phyloP scores from a whole-genome alignment of 1,140 invertebrate species.

The Delia radicum region DNA sequence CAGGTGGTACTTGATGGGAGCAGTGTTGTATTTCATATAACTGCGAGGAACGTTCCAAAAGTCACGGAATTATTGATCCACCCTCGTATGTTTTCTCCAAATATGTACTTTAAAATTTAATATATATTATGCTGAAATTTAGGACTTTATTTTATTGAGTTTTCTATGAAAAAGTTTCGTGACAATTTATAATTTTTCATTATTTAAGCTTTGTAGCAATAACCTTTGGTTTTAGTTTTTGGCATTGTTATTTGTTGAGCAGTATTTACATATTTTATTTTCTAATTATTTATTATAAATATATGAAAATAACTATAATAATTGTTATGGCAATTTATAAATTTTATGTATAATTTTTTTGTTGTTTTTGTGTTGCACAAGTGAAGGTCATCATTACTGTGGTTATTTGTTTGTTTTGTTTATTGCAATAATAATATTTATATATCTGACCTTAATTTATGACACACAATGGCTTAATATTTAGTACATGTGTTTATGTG shows the following conservation, averaged over 20 bases:
- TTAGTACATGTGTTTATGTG: too few relatives aligned
- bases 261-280: neutral
- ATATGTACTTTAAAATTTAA: too few relatives aligned
- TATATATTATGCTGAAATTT: too few relatives aligned
- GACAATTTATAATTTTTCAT: slow-evolving; percentile 1
- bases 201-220: neutral
- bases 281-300: neutral
- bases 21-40: too few relatives aligned
- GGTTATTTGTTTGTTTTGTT: neutral
- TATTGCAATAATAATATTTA: neutral
- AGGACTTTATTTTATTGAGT: neutral
- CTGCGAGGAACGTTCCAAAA: too few relatives aligned
- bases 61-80: too few relatives aligned
- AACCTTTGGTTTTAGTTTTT: neutral
- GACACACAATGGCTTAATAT: neutral
- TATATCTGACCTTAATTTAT: neutral
- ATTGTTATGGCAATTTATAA: neutral
- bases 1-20: too few relatives aligned
- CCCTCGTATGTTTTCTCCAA: too few relatives aligned
- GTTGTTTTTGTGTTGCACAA: neutral
- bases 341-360: neutral
- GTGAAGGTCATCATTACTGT: neutral
- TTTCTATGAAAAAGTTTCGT: neutral
- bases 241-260: neutral
- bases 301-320: neutral